A percentile compares a stretch with the other conserved stretches of the same genome.
Evolutionary conservation across 2,888 invertebrate species (phyloP).

Genomic region (Hetaerina titia): DNA sequence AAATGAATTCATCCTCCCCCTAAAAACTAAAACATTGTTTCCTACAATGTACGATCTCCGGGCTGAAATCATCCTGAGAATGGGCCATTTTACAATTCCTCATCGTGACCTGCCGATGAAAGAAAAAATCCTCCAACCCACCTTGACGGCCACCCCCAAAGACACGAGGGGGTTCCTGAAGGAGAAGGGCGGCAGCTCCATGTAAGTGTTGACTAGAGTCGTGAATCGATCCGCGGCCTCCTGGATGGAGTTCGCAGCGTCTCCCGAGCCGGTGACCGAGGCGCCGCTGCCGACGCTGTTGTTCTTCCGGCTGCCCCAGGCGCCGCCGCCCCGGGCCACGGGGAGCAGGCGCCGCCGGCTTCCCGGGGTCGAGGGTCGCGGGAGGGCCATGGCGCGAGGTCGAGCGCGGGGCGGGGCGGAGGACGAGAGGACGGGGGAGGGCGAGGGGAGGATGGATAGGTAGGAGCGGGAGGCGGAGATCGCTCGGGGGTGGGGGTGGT

Average conservation of each 20-base stretch:
- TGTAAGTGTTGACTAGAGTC: conserved; percentile 87
- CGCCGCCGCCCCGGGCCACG: neutral
- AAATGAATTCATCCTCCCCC: no score
- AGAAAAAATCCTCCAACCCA: conserved; percentile 73
- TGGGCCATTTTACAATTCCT: no score
- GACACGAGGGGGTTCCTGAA: conserved; percentile 88
- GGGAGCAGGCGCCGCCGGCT: conserved; percentile 74
- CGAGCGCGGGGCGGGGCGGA: conserved; percentile 79
- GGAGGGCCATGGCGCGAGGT: neutral
- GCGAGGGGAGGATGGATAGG: conserved; percentile 88
- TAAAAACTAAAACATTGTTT: no score
- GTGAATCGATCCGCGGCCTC: conserved; percentile 87
- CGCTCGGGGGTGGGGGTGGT: conserved; percentile 81
- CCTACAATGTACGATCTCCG: no score
- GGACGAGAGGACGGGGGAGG: conserved; percentile 77
- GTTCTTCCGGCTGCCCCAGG: neutral
- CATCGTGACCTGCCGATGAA: neutral
- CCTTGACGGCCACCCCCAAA: conserved; percentile 87
- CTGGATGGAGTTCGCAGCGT: conserved; percentile 72
- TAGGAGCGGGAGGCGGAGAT: conserved; percentile 89
- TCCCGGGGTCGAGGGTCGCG: neutral
- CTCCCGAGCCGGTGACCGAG: neutral
- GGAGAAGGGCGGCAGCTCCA: conserved; percentile 92
- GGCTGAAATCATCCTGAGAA: no score
- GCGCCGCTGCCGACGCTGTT: neutral